phyloP scores from a whole-genome alignment of 2,888 invertebrate species.

The Sericinus montela region DNA sequence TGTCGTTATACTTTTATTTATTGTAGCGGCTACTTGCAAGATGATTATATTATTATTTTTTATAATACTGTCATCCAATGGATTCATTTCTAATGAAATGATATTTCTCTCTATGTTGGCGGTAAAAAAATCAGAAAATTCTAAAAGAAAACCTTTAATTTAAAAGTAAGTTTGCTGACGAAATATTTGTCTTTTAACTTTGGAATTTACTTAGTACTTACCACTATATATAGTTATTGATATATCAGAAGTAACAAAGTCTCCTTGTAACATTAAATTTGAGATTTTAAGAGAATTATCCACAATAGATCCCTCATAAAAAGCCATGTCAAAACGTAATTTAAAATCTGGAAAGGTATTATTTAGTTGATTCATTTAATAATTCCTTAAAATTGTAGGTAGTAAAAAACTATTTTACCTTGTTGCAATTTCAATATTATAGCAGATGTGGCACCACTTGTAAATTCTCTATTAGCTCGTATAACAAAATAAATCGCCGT shows the following conservation, averaged over 20 bases:
- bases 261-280: slow-evolving; percentile 40
- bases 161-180: not conserved
- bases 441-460: slow-evolving; percentile 53
- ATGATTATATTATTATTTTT: slow-evolving; percentile 43
- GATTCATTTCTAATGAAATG: slow-evolving; percentile 42
- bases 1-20: slow-evolving; percentile 33
- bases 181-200: not conserved
- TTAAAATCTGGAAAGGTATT: slow-evolving; percentile 14
- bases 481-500: slow-evolving; percentile 47
- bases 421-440: slow-evolving; percentile 54
- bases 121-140: slow-evolving; percentile 37
- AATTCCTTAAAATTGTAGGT: too few species aligned
- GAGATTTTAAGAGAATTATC: slow-evolving; percentile 37
- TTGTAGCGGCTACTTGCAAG: slow-evolving; percentile 42
- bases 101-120: slow-evolving; percentile 31
- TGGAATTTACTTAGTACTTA: slow-evolving; percentile 23
- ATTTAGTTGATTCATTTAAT: not conserved
- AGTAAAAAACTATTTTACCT: slow-evolving; percentile 36
- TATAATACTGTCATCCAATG: slow-evolving; percentile 37
- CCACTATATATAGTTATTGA: slow-evolving; percentile 34
- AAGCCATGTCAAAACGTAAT: slow-evolving; percentile 42
- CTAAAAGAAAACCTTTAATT: slow-evolving; percentile 33
- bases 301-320: slow-evolving; percentile 46
- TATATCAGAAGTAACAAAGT: slow-evolving; percentile 35
- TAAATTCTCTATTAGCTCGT: slow-evolving; percentile 48